phyloP scores from a whole-genome alignment of 2,797 vertebrate genomes.

The Astyanax mexicanus region DNA sequence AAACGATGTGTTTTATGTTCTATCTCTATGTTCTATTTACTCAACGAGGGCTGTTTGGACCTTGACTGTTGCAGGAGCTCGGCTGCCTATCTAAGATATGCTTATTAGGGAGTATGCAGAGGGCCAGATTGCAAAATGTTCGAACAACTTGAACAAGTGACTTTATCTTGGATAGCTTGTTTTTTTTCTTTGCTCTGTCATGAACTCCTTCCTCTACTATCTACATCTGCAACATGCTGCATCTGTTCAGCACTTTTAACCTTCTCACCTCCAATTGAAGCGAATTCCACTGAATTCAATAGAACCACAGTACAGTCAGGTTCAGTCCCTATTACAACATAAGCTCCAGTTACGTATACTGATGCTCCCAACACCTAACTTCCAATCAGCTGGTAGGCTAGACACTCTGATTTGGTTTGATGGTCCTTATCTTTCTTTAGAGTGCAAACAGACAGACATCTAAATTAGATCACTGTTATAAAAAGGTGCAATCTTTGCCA shows the following conservation, averaged over 20 bases:
- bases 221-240: neutral
- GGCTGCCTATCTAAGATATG: constrained; percentile 69
- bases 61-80: constrained; percentile 72
- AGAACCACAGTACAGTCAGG: neutral
- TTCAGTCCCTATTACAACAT: neutral
- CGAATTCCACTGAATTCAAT: neutral
- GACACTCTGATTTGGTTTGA: neutral
- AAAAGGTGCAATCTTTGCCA: neutral
- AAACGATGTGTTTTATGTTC: constrained; percentile 38
- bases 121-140: constrained; percentile 51
- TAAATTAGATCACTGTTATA: constrained; percentile 13
- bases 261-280: neutral
- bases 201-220: neutral
- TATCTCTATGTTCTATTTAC: constrained; percentile 72
- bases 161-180: constrained; percentile 54
- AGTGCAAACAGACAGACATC: neutral
- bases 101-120: constrained; percentile 63
- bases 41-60: constrained; percentile 73
- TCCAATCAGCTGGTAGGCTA: neutral
- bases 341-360: neutral
- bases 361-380: neutral
- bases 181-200: constrained; percentile 54
- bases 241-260: constrained; percentile 2
- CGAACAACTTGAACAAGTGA: constrained; percentile 55
- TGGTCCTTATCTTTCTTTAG: constrained; percentile 6